Conservation (phyloP, 2,113 vertebrate species). For the Pseudopodoces humilis region DNA sequence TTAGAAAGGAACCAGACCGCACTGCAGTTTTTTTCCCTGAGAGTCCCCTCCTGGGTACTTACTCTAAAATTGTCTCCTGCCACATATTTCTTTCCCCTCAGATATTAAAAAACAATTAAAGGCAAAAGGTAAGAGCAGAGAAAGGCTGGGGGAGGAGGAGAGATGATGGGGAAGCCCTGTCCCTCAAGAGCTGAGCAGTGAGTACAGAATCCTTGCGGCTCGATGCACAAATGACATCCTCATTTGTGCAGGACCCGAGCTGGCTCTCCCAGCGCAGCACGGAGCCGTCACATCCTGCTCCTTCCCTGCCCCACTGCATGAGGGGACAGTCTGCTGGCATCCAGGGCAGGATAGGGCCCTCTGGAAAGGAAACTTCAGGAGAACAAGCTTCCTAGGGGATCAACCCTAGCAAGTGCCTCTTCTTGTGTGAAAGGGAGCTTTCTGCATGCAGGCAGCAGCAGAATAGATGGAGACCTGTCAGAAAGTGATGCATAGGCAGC, state of each 20-base stretch:
- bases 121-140: neutral
- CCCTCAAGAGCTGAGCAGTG: neutral
- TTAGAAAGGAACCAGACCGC: neutral
- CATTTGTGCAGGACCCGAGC: neutral
- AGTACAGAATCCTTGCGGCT: neutral
- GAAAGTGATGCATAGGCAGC: conserved; percentile 65
- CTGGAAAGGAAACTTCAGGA: neutral
- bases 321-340: neutral
- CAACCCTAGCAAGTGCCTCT: neutral
- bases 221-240: neutral
- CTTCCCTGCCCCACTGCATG: neutral
- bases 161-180: neutral
- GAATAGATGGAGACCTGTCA: conserved; percentile 70
- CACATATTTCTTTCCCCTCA: neutral
- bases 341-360: neutral
- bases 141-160: neutral
- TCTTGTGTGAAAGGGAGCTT: neutral
- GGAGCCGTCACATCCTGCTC: neutral
- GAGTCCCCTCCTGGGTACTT: neutral
- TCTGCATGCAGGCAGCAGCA: conserved; percentile 15
- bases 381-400: neutral
- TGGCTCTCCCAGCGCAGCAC: neutral
- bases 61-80: neutral
- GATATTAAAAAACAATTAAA: conserved; percentile 30
- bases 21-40: neutral